Evolutionary conservation across 1,140 invertebrate species (phyloP).

Genomic region (Cepaea nemoralis): DNA sequence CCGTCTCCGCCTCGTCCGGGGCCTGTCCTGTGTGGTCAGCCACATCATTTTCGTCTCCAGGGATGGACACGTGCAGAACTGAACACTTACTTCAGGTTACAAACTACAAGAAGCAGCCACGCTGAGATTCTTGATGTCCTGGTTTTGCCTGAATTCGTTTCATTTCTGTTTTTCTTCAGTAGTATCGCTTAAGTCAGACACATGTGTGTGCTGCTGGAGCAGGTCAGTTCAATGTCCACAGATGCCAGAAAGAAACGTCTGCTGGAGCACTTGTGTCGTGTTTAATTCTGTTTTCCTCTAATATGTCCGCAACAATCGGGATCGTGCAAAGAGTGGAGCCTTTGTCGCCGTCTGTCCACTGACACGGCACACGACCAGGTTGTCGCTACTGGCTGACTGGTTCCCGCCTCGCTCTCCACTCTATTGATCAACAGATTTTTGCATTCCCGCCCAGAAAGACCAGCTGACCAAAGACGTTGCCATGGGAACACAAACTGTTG

Average conservation of each 20-base stretch:
- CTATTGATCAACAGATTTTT: conserved; percentile 39
- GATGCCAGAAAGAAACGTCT: neutral
- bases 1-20: too few species aligned
- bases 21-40: too few species aligned
- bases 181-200: too few species aligned
- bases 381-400: neutral
- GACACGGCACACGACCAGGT: neutral
- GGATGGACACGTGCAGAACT: too few species aligned
- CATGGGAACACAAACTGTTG: conserved; percentile 29
- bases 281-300: neutral
- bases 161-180: too few species aligned
- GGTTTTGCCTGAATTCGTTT: too few species aligned
- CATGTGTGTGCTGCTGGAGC: too few species aligned
- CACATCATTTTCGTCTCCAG: too few species aligned
- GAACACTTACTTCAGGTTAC: too few species aligned
- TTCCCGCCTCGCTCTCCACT: conserved; percentile 11
- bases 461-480: conserved; percentile 40
- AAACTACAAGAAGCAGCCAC: too few species aligned
- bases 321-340: neutral
- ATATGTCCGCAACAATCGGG: neutral
- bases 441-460: conserved; percentile 39
- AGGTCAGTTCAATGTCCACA: neutral
- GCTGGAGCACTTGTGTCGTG: neutral
- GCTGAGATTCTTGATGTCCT: too few species aligned
- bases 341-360: neutral